Percentiles rank a stretch among this genome's conserved stretches.
Evolutionary conservation across 92 coral and sea anemone species (phyloP).

Genomic region (Epizoanthus ramosus): DNA sequence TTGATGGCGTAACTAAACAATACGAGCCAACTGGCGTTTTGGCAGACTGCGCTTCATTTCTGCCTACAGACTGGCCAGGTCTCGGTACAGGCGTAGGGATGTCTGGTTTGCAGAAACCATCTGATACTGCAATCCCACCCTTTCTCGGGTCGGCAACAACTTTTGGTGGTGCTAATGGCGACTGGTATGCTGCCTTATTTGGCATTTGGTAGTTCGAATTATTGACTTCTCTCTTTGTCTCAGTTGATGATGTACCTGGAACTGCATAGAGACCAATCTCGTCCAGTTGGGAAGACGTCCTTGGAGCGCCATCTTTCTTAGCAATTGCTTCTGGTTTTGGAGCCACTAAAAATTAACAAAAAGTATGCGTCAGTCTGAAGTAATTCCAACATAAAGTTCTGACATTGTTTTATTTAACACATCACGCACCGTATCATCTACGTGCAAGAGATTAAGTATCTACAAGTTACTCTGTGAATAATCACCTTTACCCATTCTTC

Average conservation of each 20-base stretch:
- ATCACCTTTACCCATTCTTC: too few relatives aligned
- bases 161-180: constrained; percentile 1
- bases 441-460: too few relatives aligned
- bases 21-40: constrained; percentile 23
- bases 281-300: not conserved
- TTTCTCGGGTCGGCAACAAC: not conserved
- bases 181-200: constrained; percentile 5
- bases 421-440: too few relatives aligned
- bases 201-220: not conserved
- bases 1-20: not conserved
- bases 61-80: not conserved
- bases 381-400: too few relatives aligned
- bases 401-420: too few relatives aligned
- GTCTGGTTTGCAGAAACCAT: not conserved
- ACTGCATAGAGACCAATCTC: constrained; percentile 17
- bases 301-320: not conserved
- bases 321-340: constrained; percentile 11
- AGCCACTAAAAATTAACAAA: constrained; percentile 5
- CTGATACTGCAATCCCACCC: not conserved
- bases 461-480: too few relatives aligned
- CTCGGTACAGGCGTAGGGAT: not conserved
- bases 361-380: not conserved
- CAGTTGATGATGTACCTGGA: not conserved
- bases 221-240: constrained; percentile 7
- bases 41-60: not conserved